Evolutionary conservation across 2,888 invertebrate species (phyloP).

Genomic region (Andrena haemorrhoa): DNA sequence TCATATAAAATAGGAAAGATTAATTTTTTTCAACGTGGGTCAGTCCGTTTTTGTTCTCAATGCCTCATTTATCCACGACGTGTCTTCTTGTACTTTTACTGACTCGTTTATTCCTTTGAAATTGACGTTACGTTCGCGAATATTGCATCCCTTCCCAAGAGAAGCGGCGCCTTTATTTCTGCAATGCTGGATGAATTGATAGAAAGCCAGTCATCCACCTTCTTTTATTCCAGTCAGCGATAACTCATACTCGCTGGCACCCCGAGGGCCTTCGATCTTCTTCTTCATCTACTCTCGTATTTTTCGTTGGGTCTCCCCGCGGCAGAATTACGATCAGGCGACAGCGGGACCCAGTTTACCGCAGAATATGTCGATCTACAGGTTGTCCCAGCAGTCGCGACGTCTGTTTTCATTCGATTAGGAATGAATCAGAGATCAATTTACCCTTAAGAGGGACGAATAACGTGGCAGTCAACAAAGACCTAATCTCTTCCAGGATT

Average conservation of each 20-base stretch:
- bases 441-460: too few species aligned
- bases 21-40: too few species aligned
- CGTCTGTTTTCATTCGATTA: too few species aligned
- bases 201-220: constrained; percentile 59
- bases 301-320: constrained; percentile 39
- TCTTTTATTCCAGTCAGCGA: constrained; percentile 64
- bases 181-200: constrained; percentile 63
- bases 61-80: too few species aligned
- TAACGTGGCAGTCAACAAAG: too few species aligned
- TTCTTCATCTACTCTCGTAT: constrained; percentile 52
- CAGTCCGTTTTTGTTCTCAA: too few species aligned
- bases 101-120: background rate
- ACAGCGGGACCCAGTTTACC: constrained; percentile 44
- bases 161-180: constrained; percentile 47
- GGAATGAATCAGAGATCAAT: too few species aligned
- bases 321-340: constrained; percentile 59
- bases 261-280: constrained; percentile 63
- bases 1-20: too few species aligned
- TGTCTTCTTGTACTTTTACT: background rate
- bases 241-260: constrained; percentile 55
- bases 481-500: too few species aligned
- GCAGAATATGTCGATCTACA: constrained; percentile 42
- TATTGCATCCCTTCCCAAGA: constrained; percentile 12
- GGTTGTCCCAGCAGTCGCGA: constrained; percentile 31
- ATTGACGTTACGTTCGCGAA: constrained; percentile 19